Conservation (phyloP, 1,140 invertebrate genomes). For the Phymastichus coffea region DNA sequence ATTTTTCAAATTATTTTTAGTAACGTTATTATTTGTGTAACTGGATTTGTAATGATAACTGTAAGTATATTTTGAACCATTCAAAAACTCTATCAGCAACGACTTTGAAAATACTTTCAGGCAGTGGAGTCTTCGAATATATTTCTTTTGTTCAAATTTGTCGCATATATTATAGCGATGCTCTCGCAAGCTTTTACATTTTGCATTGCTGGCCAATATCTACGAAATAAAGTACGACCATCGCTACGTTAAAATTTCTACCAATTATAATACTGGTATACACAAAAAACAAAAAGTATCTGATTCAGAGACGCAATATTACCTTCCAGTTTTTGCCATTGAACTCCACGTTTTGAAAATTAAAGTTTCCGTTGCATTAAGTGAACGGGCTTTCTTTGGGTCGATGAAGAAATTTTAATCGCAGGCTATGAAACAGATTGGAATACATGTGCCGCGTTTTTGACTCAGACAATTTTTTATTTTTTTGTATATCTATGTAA, state of each 20-base stretch:
- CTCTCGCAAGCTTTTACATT: constrained; percentile 10
- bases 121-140: neutral
- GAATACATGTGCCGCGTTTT: too few species aligned
- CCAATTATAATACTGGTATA: neutral
- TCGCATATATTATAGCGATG: neutral
- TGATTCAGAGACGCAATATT: too few species aligned
- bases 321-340: too few species aligned
- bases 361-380: too few species aligned
- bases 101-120: too few species aligned
- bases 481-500: neutral
- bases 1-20: constrained; percentile 5
- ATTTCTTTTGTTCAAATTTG: constrained; percentile 1
- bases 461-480: neutral
- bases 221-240: neutral
- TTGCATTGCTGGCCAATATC: constrained; percentile 7
- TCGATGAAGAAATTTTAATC: too few species aligned
- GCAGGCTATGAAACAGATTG: too few species aligned
- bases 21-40: neutral
- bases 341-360: too few species aligned
- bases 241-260: neutral
- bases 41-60: constrained; percentile 4
- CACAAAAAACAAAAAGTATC: too few species aligned
- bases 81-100: neutral
- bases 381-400: too few species aligned
- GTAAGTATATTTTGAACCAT: too few species aligned